phyloP scores from a whole-genome alignment of 2,113 vertebrate species.

The Phodopus roborovskii region DNA sequence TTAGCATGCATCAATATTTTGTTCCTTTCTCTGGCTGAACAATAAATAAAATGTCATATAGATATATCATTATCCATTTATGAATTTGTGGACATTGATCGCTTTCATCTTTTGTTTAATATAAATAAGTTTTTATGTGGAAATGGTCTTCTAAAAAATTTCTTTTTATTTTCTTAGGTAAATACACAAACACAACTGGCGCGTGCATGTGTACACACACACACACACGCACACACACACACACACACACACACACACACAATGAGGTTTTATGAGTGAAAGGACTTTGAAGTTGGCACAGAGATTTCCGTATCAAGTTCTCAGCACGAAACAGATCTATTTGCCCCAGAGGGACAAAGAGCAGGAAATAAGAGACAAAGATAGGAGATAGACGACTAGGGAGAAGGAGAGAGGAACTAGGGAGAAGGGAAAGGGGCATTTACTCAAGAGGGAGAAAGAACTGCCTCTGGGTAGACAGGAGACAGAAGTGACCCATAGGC shows the following conservation, averaged over 20 bases:
- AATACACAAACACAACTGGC: not conserved
- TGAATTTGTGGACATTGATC: not conserved
- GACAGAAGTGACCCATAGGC: not conserved
- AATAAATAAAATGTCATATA: not conserved
- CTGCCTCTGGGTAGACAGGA: not conserved
- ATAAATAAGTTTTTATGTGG: slow-evolving; percentile 9
- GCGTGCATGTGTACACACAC: too few relatives aligned
- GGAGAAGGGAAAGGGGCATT: not conserved
- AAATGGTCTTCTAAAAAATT: not conserved
- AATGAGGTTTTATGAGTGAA: not conserved
- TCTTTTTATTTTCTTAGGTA: slow-evolving; percentile 3
- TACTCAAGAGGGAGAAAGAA: not conserved
- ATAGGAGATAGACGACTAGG: not conserved
- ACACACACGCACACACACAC: not conserved
- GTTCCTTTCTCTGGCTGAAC: not conserved
- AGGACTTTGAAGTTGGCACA: not conserved
- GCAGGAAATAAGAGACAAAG: not conserved
- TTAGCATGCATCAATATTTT: not conserved
- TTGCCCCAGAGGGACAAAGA: not conserved
- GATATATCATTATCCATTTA: not conserved
- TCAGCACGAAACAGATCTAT: not conserved
- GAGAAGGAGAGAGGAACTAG: not conserved
- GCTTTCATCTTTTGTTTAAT: not conserved
- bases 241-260: not conserved
- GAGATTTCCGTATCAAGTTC: not conserved